phyloP scores from a whole-genome alignment of 92 coral and sea anemone species.

The Scolanthus callimorphus region DNA sequence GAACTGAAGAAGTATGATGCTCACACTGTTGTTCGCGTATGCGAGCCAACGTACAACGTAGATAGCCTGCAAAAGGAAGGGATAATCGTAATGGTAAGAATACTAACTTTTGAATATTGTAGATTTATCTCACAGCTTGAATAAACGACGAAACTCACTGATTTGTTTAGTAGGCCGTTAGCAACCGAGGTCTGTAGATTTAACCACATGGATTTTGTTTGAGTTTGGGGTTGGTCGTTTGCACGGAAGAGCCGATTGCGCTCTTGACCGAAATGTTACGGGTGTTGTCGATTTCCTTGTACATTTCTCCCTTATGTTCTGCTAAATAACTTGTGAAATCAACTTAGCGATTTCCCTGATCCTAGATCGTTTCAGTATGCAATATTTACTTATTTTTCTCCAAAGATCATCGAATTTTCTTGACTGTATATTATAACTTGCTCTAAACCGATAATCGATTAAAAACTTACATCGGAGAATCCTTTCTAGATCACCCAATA shows the following conservation, averaged over 20 bases:
- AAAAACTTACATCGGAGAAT: too few relatives aligned
- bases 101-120: background rate
- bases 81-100: conserved; percentile 72
- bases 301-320: too few relatives aligned
- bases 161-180: background rate
- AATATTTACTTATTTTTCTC: too few relatives aligned
- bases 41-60: conserved; percentile 95
- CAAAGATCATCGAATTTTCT: too few relatives aligned
- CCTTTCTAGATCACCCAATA: too few relatives aligned
- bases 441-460: too few relatives aligned
- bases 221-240: conserved; percentile 19
- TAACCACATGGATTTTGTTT: background rate
- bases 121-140: conserved; percentile 32
- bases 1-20: conserved; percentile 95
- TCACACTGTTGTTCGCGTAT: conserved; percentile 88
- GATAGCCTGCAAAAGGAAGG: conserved; percentile 85
- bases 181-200: background rate
- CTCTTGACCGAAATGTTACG: background rate
- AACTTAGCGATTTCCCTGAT: too few relatives aligned
- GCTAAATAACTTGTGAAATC: too few relatives aligned
- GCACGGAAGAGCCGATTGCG: conserved; percentile 46
- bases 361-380: too few relatives aligned
- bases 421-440: too few relatives aligned
- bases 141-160: conserved; percentile 39
- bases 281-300: conserved; percentile 7